Conservation (phyloP, 1,140 invertebrate genomes). For the Drosophila arizonae region DNA sequence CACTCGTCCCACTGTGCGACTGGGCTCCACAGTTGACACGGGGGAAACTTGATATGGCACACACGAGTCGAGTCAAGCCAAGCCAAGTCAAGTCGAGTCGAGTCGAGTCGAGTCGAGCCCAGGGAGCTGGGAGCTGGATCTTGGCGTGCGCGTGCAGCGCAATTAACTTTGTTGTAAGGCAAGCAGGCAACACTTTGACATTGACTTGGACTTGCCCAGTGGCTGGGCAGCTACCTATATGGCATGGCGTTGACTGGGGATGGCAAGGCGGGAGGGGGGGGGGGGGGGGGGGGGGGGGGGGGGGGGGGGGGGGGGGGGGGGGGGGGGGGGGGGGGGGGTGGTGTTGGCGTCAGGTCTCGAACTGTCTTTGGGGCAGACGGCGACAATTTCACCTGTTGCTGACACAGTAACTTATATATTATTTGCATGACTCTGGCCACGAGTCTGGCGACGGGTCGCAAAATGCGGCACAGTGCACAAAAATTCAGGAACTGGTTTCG, state of each 20-base stretch:
- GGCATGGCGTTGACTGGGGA: no score
- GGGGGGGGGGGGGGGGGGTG: background rate
- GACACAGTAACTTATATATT: slow-evolving; percentile 83
- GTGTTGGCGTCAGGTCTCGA: no score
- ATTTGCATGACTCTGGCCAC: slow-evolving; percentile 61
- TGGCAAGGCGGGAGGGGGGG: background rate
- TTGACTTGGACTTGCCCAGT: slow-evolving; percentile 59
- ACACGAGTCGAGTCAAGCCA: slow-evolving; percentile 49
- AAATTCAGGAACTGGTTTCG: slow-evolving; percentile 1
- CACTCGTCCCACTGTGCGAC: slow-evolving; percentile 39
- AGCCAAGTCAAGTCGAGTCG: background rate
- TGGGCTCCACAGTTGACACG: slow-evolving; percentile 55
- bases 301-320: background rate
- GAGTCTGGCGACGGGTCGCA: background rate
- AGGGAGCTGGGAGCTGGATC: slow-evolving; percentile 14
- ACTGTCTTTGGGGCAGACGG: slow-evolving; percentile 46
- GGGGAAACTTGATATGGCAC: slow-evolving; percentile 77
- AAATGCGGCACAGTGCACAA: background rate
- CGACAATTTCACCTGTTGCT: slow-evolving; percentile 82
- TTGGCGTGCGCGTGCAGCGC: slow-evolving; percentile 78
- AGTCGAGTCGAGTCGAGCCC: background rate
- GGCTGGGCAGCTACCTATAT: slow-evolving; percentile 2
- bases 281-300: background rate
- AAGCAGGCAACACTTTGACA: slow-evolving; percentile 75
- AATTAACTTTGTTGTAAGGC: slow-evolving; percentile 80